Base-by-base conservation (phyloP, 2,797 vertebrate genomes). In the Numenius phaeopus region DNA sequence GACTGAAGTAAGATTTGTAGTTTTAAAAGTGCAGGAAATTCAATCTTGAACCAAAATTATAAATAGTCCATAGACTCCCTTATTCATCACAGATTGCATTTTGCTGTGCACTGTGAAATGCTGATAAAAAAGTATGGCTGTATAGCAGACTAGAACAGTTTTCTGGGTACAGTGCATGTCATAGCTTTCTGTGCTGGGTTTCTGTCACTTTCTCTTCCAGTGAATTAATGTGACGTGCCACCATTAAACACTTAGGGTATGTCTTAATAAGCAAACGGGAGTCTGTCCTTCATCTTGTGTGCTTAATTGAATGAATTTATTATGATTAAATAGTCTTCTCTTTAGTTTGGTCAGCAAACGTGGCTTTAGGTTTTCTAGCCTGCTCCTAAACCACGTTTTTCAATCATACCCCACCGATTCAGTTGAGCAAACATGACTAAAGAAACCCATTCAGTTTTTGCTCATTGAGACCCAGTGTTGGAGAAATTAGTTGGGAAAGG, bases 61-160 rank as follows among this genome's bases (percentile, higher is more conserved):
- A 47, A 78, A 57, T 75, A 83, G 40, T 50, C 66, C 46, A 44
- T 42, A 79, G 87, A 83, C 55, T 83, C n/a, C 42, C 58, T 80
- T 82, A 85, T 95, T 90, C 52, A 84, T 93, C 78, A 84, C 39
- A 94, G 54, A 67, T 94, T 85, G 44, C 3, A 0, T 94, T 90
- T 91, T 73, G 65, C 76, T 94, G 47, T 92, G 65, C 9, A 5
- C 46, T 92, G 54, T 65, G 76, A 94, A 96, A 87, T 50, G 58
- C 50, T 87, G 70, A 89, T 96, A 37, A 84, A 86, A 71, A 40
- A 14, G 27, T 42, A 29, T 67, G 34, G 21, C 32, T 87, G 13
- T 77, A 57, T 17, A 87, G 79, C 19, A 83, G 70, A 34, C 22
- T 80, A 23, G 32, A 73, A 65, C 34, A 90, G 16, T 54, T 82